These are phyloP conservation scores for Cheilosia urbana DNA, from an alignment of 2,888 invertebrate genomes.

Conservation along the genomic window DNA sequence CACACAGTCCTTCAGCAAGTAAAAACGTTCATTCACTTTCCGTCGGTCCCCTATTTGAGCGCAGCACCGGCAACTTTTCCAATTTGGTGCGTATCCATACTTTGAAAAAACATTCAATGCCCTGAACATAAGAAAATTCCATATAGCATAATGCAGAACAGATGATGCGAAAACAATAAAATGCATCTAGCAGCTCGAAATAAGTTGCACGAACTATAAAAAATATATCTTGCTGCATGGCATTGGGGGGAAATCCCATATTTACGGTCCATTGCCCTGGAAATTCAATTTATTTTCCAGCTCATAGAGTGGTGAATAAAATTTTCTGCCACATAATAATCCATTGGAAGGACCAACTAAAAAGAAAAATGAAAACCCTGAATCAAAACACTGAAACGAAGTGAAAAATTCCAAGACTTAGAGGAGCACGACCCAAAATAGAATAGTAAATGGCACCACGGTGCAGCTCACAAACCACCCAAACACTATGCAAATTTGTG, in stretches of 20 bases:
- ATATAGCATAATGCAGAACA: conserved; percentile 15
- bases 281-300: conserved; percentile 55
- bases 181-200: conserved; percentile 37
- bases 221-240: neutral
- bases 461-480: neutral
- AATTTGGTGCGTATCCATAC: conserved; percentile 66
- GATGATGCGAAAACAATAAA: conserved; percentile 30
- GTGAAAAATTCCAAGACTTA: conserved; percentile 19
- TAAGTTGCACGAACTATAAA: conserved; percentile 18
- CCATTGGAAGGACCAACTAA: conserved; percentile 11
- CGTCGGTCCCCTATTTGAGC: conserved; percentile 23
- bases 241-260: conserved; percentile 33
- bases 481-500: conserved; percentile 52
- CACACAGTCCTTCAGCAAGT: neutral
- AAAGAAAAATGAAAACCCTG: neutral
- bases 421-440: conserved; percentile 26
- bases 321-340: conserved; percentile 56
- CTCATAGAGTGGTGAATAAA: conserved; percentile 54
- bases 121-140: conserved; percentile 24
- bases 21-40: neutral
- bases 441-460: neutral
- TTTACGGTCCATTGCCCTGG: conserved; percentile 64
- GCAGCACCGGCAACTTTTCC: conserved; percentile 57
- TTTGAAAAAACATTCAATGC: conserved; percentile 51
- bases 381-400: neutral